phyloP scores from a whole-genome alignment of 2,113 vertebrate species.

The Amia ocellicauda region DNA sequence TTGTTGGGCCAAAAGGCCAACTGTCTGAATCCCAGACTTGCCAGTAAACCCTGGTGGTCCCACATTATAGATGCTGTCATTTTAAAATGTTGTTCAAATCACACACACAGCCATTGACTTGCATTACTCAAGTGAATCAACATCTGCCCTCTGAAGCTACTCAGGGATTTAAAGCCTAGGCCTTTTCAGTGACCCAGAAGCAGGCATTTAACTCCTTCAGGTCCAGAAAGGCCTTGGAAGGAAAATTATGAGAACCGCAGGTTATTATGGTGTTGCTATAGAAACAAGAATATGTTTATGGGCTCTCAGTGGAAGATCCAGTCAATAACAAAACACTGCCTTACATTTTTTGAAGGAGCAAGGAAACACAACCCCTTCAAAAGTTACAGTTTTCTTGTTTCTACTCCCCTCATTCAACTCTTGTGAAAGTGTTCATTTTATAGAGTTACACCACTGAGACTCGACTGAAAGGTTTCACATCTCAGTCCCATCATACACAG shows the following conservation, averaged over 20 bases:
- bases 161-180: constrained; percentile 4
- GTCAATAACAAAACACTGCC: constrained; percentile 7
- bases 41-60: constrained; percentile 4
- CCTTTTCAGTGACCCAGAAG: constrained; percentile 5
- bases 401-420: not conserved
- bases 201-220: constrained; percentile 8
- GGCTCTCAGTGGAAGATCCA: not conserved
- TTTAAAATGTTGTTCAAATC: constrained; percentile 8
- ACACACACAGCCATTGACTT: constrained; percentile 11
- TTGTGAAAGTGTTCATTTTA: not conserved
- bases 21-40: not conserved
- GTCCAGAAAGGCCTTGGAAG: not conserved
- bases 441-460: too few relatives aligned
- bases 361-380: not conserved
- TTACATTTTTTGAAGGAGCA: not conserved
- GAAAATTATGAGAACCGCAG: not conserved
- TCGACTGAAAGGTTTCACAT: too few relatives aligned
- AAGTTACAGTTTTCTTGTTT: not conserved
- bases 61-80: constrained; percentile 7
- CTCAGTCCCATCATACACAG: too few relatives aligned
- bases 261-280: not conserved
- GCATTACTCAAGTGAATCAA: constrained; percentile 15
- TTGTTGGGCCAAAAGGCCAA: not conserved
- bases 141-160: constrained; percentile 4
- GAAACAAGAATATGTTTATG: constrained; percentile 4